Base-by-base conservation (phyloP, 2,113 vertebrate genomes). In the Paedocypris sp. region DNA sequence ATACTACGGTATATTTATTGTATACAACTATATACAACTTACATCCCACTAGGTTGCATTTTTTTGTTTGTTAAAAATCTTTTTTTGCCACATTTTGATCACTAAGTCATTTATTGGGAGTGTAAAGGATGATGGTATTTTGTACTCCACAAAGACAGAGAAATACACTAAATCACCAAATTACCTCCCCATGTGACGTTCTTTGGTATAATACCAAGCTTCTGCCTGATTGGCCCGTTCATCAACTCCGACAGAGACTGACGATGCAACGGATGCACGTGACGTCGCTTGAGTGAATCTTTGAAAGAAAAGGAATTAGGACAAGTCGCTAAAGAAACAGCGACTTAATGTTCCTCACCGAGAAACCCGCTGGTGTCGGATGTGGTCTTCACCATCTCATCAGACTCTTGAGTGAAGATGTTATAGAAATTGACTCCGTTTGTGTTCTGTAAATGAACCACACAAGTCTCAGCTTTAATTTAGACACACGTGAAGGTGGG, bases 401-500 rank as follows among this genome's bases (percentile, higher is more conserved):
- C 76, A 0, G 75, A 19, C 0, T 76, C 74, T 66, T 86, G 86
- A 25, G 82, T 88, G 69, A 98, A 83, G 76, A 99, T 97, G 81
- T 99, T 99, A 74, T 99, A 98, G 70, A 99, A 99, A 75, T 97
- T 97, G 36, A 99, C 95, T 1, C 89, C 86, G 8, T 98, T 90
- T 13, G 93, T 91, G 76, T 94, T 90, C 95, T 98, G 81, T 58
- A 75, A 22, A 20, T 52, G 32, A 38, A 25, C 5, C 28, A 50
- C 29, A 12, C 1, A 35, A 23, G n/a, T 5, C 12, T 3, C 4
- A n/a, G 13, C 15, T 7, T 23, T 39, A 35, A 32, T 9, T 4
- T 38, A 18, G 35, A 31, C 26, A 3, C 16, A 20, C 20, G 1
- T 2, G 4, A 31, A 4, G 29, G 4, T 16, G n/a, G 3, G 10